Evolutionary conservation across 2,797 vertebrate species (phyloP).

Genomic region (Sciaenops ocellatus): DNA sequence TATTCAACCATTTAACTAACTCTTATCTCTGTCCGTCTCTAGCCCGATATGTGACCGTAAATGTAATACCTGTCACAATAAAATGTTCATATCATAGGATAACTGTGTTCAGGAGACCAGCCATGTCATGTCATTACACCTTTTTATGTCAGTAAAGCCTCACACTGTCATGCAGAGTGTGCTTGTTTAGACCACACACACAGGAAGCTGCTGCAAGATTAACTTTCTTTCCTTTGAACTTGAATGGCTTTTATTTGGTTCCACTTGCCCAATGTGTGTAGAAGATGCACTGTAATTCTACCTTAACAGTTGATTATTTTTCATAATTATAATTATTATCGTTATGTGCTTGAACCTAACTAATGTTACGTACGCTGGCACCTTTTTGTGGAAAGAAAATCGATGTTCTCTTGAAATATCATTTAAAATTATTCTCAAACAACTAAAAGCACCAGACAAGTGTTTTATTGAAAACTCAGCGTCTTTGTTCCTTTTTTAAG

Average conservation of each 20-base stretch:
- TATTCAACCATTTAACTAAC: not conserved
- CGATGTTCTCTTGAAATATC: conserved; percentile 10
- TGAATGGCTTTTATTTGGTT: not conserved
- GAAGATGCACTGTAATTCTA: not conserved
- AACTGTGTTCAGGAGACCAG: not conserved
- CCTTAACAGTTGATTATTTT: not conserved
- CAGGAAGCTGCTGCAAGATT: not conserved
- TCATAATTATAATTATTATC: not conserved
- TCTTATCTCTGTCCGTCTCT: not conserved
- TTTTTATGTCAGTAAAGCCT: not conserved
- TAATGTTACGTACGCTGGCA: not conserved
- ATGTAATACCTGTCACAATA: not conserved
- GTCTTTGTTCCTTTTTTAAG: conserved; percentile 14
- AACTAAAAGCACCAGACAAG: not conserved
- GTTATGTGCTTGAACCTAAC: not conserved
- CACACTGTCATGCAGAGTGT: not conserved
- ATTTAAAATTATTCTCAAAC: conserved; percentile 15
- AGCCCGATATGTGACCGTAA: not conserved
- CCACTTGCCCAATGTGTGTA: not conserved
- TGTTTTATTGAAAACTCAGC: conserved; percentile 3
- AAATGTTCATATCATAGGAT: not conserved
- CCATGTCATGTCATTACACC: not conserved
- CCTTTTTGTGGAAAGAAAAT: conserved; percentile 16
- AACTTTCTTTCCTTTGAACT: not conserved
- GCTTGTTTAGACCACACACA: conserved; percentile 1